These are phyloP conservation scores for Grantiella picta DNA, from an alignment of 2,113 vertebrate species.

Conservation along the genomic window DNA sequence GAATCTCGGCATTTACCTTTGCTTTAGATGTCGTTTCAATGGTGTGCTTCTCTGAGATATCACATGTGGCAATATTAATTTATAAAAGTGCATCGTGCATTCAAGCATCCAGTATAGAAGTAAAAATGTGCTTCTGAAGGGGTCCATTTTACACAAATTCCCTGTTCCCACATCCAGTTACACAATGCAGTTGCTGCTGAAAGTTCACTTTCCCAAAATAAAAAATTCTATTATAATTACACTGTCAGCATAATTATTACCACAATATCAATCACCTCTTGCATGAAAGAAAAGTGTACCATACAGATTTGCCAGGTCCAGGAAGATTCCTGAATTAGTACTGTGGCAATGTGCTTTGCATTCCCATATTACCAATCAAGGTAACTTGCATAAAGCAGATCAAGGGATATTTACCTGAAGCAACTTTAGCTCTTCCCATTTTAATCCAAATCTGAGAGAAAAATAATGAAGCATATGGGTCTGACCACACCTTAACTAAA, in stretches of 20 bases:
- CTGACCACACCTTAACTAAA: neutral
- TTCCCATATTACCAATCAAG: neutral
- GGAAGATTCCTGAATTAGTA: neutral
- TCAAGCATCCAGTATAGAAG: neutral
- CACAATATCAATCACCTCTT: neutral
- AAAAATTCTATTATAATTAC: neutral
- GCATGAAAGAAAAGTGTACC: neutral
- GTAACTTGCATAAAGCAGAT: neutral
- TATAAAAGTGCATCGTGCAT: neutral
- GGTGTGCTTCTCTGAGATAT: neutral
- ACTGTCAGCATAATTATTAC: neutral
- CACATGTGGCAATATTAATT: neutral
- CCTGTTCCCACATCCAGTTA: fast-evolving
- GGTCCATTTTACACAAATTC: neutral
- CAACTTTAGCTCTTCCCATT: neutral
- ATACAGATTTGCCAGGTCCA: neutral
- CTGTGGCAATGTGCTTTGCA: neutral
- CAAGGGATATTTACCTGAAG: neutral
- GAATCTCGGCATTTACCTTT: neutral
- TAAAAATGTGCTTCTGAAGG: neutral
- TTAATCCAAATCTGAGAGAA: neutral
- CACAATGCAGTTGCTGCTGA: neutral
- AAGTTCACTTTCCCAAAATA: neutral
- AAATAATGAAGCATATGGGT: neutral
- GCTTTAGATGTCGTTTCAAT: neutral